A percentile compares a stretch with the other conserved stretches of the same genome.
Evolutionary conservation across 2,797 vertebrate species (phyloP).

Genomic region (Cheirogaleus major): DNA sequence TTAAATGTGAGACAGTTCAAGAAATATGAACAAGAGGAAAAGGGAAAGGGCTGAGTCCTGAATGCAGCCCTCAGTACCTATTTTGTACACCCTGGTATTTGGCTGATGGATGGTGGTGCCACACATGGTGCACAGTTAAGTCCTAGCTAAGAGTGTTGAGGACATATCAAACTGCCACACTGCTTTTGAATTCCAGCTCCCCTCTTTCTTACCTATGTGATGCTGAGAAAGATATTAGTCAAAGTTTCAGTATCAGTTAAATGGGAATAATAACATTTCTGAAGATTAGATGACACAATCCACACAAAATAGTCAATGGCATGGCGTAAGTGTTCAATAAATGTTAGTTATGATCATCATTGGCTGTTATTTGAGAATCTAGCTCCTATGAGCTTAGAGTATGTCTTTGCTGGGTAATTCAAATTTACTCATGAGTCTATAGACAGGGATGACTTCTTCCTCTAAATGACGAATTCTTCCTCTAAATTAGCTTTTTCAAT

Average conservation of each 20-base stretch:
- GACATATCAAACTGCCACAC: background rate
- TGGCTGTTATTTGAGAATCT: background rate
- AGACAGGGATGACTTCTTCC: background rate
- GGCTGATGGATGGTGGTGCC: background rate
- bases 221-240: background rate
- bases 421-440: background rate
- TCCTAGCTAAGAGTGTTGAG: background rate
- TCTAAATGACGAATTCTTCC: background rate
- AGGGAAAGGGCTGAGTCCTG: background rate
- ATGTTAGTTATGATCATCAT: background rate
- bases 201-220: background rate
- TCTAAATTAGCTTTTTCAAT: background rate
- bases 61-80: background rate
- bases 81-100: background rate
- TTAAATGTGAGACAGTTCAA: background rate
- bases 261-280: background rate
- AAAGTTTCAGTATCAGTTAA: background rate
- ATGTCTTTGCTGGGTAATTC: background rate
- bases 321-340: background rate
- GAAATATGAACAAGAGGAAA: background rate
- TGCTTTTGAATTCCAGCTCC: background rate
- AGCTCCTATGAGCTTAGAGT: background rate
- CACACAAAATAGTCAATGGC: background rate
- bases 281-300: background rate
- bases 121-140: fast-evolving